These are phyloP conservation scores for Thrips palmi DNA, from an alignment of 1,140 invertebrate species.

Conservation along the genomic window DNA sequence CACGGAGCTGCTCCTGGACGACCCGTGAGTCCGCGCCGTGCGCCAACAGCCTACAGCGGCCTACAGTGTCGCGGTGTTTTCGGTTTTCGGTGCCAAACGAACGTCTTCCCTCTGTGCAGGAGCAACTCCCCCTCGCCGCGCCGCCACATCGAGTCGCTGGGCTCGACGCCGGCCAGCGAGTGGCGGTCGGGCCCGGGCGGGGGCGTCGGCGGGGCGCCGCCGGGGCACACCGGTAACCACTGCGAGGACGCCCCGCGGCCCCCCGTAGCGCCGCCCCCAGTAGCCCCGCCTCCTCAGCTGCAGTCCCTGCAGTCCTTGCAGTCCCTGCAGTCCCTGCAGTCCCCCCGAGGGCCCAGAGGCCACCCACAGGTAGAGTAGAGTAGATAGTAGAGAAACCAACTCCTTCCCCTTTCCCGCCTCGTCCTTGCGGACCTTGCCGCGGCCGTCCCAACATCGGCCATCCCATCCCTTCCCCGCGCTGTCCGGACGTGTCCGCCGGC, in stretches of 20 bases:
- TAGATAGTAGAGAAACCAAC: conserved; percentile 1
- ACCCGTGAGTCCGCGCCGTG: no score
- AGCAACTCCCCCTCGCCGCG: no score
- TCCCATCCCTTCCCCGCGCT: no score
- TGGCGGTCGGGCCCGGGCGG: no score
- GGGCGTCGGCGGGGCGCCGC: conserved; percentile 21
- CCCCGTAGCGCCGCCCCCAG: conserved; percentile 10
- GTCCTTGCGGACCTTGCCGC: no score
- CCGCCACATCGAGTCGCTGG: no score
- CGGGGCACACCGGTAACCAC: conserved; percentile 21
- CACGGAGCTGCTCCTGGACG: conserved; percentile 46
- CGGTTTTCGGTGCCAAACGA: no score
- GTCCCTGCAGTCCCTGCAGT: no score
- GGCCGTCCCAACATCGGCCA: no score
- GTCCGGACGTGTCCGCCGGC: no score
- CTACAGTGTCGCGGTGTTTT: neutral
- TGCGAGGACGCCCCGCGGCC: conserved; percentile 12
- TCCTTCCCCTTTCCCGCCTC: no score
- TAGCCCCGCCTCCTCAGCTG: conserved; percentile 14
- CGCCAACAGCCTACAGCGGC: conserved; percentile 1
- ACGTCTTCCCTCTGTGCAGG: conserved; percentile 18
- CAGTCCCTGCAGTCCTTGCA: no score
- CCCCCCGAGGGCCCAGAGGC: conserved; percentile 21
- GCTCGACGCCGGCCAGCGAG: conserved; percentile 23
- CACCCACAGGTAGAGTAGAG: conserved; percentile 18